Conservation (phyloP, 2,797 vertebrate species). For the Microcaecilia unicolor region DNA sequence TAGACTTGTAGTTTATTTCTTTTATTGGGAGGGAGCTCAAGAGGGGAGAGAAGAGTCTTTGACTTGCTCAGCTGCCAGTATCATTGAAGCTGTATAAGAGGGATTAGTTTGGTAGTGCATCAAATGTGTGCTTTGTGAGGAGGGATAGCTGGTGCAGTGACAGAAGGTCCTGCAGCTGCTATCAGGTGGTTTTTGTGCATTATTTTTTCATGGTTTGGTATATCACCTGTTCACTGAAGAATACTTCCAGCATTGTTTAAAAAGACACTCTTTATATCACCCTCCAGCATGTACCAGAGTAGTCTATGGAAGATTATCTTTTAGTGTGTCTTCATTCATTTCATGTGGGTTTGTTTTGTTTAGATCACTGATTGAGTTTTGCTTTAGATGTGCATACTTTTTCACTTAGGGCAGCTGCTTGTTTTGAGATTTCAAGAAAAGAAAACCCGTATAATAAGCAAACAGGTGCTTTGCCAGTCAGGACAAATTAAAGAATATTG, state of each 20-base stretch:
- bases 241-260: neutral
- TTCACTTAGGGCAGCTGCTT: neutral
- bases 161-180: conserved; percentile 1
- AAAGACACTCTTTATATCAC: conserved; percentile 2
- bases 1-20: too few species aligned
- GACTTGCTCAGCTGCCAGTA: neutral
- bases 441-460: conserved; percentile 1
- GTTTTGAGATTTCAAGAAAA: neutral
- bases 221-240: conserved; percentile 1
- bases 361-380: neutral
- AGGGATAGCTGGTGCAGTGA: neutral
- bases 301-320: conserved; percentile 6
- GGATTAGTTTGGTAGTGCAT: conserved; percentile 1
- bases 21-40: too few species aligned
- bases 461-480: neutral
- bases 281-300: neutral
- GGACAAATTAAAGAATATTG: neutral
- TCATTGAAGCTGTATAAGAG: neutral
- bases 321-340: neutral
- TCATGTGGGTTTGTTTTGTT: neutral
- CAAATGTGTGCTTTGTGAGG: neutral
- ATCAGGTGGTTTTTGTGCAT: conserved; percentile 3
- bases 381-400: neutral
- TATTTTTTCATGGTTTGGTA: neutral
- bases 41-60: too few species aligned